These are phyloP conservation scores for Hypsibius dujardini DNA, from an alignment of 1,140 invertebrate genomes.

Conservation along the genomic window DNA sequence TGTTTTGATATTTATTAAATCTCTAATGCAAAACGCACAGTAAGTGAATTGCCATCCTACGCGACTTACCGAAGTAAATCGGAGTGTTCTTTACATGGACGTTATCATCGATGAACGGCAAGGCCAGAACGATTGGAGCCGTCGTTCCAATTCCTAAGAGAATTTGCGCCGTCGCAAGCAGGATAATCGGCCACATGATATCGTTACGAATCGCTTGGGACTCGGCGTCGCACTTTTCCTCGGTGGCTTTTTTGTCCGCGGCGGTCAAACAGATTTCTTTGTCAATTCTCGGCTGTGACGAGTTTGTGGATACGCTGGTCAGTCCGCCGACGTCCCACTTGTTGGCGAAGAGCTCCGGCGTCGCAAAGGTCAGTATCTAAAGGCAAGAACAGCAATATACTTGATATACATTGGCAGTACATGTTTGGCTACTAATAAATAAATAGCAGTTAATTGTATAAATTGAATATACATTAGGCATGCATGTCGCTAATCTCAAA, in stretches of 20 bases:
- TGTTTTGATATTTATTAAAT: no score
- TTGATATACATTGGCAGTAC: no score
- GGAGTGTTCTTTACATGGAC: slow-evolving; percentile 25
- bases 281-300: background rate
- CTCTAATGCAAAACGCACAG: no score
- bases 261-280: slow-evolving; percentile 4
- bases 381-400: no score
- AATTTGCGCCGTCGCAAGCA: background rate
- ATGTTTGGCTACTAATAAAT: no score
- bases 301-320: background rate
- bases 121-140: slow-evolving; percentile 25
- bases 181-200: slow-evolving; percentile 8
- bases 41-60: no score
- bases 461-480: no score
- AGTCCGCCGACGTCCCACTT: background rate
- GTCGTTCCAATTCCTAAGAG: slow-evolving; percentile 22
- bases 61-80: slow-evolving; percentile 24
- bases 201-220: slow-evolving; percentile 2
- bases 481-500: no score
- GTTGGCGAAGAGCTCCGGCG: background rate
- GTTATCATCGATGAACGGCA: slow-evolving; percentile 26
- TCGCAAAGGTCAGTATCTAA: slow-evolving; percentile 2
- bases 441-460: no score
- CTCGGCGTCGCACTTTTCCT: slow-evolving; percentile 1
- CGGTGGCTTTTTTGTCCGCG: background rate